Conservation (phyloP, 2,888 invertebrate genomes). For the Eumerus sabulonum region DNA sequence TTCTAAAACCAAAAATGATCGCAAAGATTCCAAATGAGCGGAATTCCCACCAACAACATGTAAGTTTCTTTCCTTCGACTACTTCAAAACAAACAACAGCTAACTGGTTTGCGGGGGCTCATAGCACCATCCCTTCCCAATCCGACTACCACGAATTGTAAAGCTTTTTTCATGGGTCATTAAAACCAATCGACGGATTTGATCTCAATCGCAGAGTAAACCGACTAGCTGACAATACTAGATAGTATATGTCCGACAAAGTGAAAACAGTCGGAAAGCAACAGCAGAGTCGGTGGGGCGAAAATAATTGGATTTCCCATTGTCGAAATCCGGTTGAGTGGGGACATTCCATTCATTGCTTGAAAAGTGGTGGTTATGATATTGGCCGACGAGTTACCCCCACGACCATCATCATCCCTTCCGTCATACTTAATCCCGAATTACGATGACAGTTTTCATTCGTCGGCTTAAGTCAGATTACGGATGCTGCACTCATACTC, state of each 20-base stretch:
- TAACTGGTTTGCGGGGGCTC: no score
- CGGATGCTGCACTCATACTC: conserved; percentile 28
- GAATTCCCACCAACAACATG: conserved; percentile 15
- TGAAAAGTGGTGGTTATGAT: conserved; percentile 10
- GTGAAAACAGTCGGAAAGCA: not conserved
- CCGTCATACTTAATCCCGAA: no score
- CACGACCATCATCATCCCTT: no score
- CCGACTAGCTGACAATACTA: not conserved
- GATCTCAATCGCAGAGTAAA: conserved; percentile 1
- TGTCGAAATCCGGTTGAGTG: conserved; percentile 23
- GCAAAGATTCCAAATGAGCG: not conserved
- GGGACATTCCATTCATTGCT: not conserved
- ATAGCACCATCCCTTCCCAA: no score
- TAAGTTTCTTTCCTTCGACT: not conserved
- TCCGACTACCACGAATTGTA: not conserved
- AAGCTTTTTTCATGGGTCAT: not conserved
- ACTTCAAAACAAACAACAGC: no score
- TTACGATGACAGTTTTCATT: conserved; percentile 21
- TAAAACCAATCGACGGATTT: conserved; percentile 6
- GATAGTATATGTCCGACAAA: not conserved
- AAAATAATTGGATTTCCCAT: conserved; percentile 23
- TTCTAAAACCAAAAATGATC: no score
- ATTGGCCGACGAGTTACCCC: not conserved
- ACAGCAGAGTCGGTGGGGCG: not conserved
- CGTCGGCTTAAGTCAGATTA: conserved; percentile 40